Evolutionary conservation across 2,797 vertebrate species (phyloP).

Genomic region (Thamnophis elegans): DNA sequence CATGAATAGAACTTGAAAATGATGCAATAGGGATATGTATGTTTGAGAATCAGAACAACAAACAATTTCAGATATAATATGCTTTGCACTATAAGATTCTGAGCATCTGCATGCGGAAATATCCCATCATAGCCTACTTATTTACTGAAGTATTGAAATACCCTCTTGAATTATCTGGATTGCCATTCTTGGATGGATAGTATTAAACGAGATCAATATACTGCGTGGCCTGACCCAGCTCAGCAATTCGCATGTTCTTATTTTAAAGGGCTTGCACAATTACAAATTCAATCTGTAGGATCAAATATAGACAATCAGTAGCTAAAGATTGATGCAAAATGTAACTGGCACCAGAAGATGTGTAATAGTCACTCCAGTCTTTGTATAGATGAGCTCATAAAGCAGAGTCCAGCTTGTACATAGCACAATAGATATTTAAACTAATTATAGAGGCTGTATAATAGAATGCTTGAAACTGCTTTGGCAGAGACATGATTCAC

Average conservation of each 20-base stretch:
- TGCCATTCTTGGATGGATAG: background rate
- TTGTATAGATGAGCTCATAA: constrained; percentile 66
- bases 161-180: background rate
- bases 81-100: background rate
- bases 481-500: constrained; percentile 59
- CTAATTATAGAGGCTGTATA: constrained; percentile 68
- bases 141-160: background rate
- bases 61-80: background rate
- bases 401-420: constrained; percentile 59
- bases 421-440: constrained; percentile 67
- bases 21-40: background rate
- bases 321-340: constrained; percentile 27
- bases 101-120: background rate
- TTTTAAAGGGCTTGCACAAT: background rate
- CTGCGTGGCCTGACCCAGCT: background rate
- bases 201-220: background rate
- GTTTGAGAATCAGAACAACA: background rate
- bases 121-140: background rate
- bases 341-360: constrained; percentile 30
- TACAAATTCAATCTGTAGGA: constrained; percentile 17
- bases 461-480: constrained; percentile 62
- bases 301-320: constrained; percentile 23
- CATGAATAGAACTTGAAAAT: background rate
- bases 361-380: constrained; percentile 46
- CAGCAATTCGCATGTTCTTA: background rate